Base-by-base conservation (phyloP, 1,140 invertebrate species). In the Eriocheir sinensis region DNA sequence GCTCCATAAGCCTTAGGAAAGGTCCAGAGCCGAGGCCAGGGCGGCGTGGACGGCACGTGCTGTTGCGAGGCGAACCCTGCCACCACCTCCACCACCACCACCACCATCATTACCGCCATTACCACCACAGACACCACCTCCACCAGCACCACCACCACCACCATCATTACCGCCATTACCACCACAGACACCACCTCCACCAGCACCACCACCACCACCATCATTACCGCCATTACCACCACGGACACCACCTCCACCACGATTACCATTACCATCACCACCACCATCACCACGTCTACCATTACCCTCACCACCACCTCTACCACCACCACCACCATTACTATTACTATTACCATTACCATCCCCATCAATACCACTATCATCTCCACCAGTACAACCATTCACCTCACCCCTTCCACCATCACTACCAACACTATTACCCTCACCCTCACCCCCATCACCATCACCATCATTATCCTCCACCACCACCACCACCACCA, bases 371-470 rank as follows among this genome's bases (percentile, higher is more conserved):
- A 27, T 0, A 89, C 88, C 38, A 32, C 38, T n/a, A 38, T 38
- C 40, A 89, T 32, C 40, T 4, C n/a, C 4, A 89, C 88, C 38
- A 44, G 3, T 3, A 27, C 36, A 6, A 89, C 88, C 27, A 40
- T 3, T 44, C 3, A 0, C 36, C 44, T 44, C 38, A 41, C 36
- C 85, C 6, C 85, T 32, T 15, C 85, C 85, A 34, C 85, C 85
- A 34, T 27, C 32, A 27, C 85, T 32, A 34, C 27, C 38, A 34
- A 12, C 6, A 30, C 85, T 38, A 38, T 6, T 27, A 9, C n/a
- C 85, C 6, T 38, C 85, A 88, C 85, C 85, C 3, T 38, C 85
- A 88, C 85, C 85, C 3, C 85, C 85, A 88, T 27, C 85, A 88
- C 32, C 9, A 88, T 32, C 12, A 40, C 36, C n/a, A 17, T n/a